These are phyloP conservation scores for Varecia variegata DNA, from an alignment of 2,797 vertebrate species.

Conservation along the genomic window DNA sequence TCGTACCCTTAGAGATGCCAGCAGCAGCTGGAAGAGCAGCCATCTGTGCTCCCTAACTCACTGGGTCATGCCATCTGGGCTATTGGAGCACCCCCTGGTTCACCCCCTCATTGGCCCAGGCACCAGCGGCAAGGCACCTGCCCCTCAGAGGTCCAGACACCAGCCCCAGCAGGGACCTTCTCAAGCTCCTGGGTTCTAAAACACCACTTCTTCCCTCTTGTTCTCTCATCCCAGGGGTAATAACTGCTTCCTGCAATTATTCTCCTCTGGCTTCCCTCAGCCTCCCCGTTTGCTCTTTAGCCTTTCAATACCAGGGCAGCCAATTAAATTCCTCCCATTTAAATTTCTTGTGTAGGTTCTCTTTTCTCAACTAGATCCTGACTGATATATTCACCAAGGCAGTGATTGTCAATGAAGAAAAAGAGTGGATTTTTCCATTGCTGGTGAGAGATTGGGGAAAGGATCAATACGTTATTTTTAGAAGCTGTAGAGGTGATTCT, in stretches of 20 bases:
- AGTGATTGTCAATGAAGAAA: slow-evolving; percentile 23
- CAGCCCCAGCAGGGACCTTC: not conserved
- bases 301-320: not conserved
- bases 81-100: not conserved
- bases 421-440: slow-evolving; percentile 38
- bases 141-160: not conserved
- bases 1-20: not conserved
- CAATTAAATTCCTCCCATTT: slow-evolving; percentile 17
- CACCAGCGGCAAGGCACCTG: not conserved
- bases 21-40: not conserved
- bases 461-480: slow-evolving; percentile 48
- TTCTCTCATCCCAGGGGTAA: not conserved
- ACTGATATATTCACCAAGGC: slow-evolving; percentile 30
- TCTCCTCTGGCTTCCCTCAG: not conserved
- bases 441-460: slow-evolving; percentile 8
- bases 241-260: not conserved
- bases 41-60: not conserved
- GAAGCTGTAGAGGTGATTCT: slow-evolving; percentile 40
- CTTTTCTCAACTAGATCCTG: slow-evolving; percentile 35
- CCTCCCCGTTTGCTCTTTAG: not conserved
- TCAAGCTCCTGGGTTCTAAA: not conserved
- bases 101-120: not conserved
- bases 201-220: not conserved
- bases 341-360: not conserved
- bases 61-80: not conserved